Evolutionary conservation across 2,888 invertebrate genomes (phyloP), one percentile per base, ranked within the genome.

Genomic region (Drosophila antonietae): DNA sequence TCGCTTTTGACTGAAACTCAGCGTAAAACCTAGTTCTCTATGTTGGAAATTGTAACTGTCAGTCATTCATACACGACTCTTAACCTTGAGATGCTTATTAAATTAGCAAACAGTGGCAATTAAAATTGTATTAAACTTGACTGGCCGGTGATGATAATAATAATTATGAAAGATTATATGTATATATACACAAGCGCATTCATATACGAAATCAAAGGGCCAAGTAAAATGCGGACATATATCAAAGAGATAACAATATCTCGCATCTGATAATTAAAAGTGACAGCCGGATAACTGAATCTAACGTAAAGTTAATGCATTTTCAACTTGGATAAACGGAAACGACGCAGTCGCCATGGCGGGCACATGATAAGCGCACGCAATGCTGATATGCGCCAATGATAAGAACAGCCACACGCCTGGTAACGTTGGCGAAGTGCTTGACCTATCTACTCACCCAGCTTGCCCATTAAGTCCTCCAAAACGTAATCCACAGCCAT

Each of bases 401-500:
- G 84, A 86, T 87, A 87, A 83, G 60, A 28, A 15, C 31, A 23
- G 33, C 12, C 9, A 6, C 49, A 44, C 20, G 46, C 58, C 43
- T 67, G 37, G 37, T 20, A 68, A 47, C 68, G 41, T 33, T 41
- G 20, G 47, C 9, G n/a, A 12, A 43, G 63, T 62, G 53, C 63
- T 15, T 41, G 73, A 80, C 60, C 81, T 71, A 18, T 23, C 53
- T 8, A 77, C 92, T 94, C 86, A 95, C 95, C 95, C 85, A 95
- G 92, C 91, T 95, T 95, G 84, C 94, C 94, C 95, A 95, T 95
- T 91, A 95, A 94, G 81, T 95, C 95, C 89, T 95, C 95, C 63
- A 95, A 90, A 35, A 95, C 95, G 87, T 93, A 94, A 93, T 95
- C 95, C 91, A 95, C 94, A 88, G 95, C 95, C 95, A 95, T 95